These are phyloP conservation scores for Caenorhabditis afra DNA, from an alignment of 2,888 invertebrate genomes.

Conservation along the genomic window DNA sequence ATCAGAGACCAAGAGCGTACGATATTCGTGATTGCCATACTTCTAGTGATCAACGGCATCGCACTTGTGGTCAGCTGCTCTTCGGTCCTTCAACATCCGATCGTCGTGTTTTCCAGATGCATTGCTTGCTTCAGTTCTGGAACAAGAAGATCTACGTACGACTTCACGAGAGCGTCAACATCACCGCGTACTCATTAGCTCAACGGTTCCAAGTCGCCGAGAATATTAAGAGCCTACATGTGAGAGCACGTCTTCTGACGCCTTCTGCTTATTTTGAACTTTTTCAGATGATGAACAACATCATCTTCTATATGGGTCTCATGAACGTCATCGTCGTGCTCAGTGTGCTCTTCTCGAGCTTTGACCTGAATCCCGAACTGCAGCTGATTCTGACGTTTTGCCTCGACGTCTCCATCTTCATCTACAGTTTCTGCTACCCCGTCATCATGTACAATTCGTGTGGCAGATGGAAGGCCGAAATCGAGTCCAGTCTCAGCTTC, in stretches of 20 bases:
- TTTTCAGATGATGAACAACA: slow-evolving; percentile 42
- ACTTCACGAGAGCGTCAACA: slow-evolving; percentile 17
- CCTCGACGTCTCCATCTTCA: slow-evolving; percentile 35
- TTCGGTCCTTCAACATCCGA: neutral
- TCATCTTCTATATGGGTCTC: slow-evolving; percentile 51
- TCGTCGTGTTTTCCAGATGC: slow-evolving; percentile 14
- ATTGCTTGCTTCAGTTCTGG: slow-evolving; percentile 19
- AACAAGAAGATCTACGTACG: slow-evolving; percentile 29
- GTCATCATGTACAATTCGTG: slow-evolving; percentile 44
- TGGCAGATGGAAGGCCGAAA: slow-evolving; percentile 30
- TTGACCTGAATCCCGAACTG: slow-evolving; percentile 21
- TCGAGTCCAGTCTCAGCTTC: neutral
- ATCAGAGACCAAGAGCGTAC: slow-evolving; percentile 16
- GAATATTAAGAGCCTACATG: slow-evolving; percentile 36
- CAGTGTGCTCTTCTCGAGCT: slow-evolving; percentile 42
- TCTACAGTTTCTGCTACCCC: slow-evolving; percentile 48
- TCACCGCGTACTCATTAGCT: slow-evolving; percentile 33
- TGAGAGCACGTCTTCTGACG: neutral
- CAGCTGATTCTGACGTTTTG: slow-evolving; percentile 29
- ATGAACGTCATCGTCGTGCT: slow-evolving; percentile 44
- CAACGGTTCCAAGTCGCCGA: slow-evolving; percentile 49
- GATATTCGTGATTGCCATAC: slow-evolving; percentile 17
- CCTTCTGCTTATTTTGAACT: neutral
- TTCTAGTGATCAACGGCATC: slow-evolving; percentile 28
- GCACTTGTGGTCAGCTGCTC: slow-evolving; percentile 16